Evolutionary conservation across 1,140 invertebrate genomes (phyloP).

Genomic region (Drosophila seguyi): DNA sequence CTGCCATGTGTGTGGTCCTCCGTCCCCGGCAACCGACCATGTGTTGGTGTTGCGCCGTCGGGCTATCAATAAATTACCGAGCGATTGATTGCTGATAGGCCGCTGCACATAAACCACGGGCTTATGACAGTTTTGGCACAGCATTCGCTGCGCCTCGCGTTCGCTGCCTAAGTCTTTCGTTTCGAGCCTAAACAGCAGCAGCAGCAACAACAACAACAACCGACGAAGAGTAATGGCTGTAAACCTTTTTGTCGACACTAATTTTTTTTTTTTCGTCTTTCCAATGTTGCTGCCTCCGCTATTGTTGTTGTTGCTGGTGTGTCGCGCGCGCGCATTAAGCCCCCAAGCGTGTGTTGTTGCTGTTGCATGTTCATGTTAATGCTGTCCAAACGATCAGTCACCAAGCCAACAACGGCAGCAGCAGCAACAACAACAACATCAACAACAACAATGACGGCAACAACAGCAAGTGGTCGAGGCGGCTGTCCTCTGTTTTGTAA

Average conservation of each 20-base stretch:
- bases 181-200: conserved; percentile 67
- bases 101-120: conserved; percentile 71
- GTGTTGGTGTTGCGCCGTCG: conserved; percentile 42
- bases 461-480: conserved; percentile 40
- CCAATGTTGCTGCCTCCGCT: conserved; percentile 42
- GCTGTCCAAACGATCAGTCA: conserved; percentile 81
- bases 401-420: conserved; percentile 42
- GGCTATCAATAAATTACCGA: conserved; percentile 74
- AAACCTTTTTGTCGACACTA: conserved; percentile 84
- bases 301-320: conserved; percentile 45
- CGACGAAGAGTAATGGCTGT: conserved; percentile 81
- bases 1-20: conserved; percentile 50
- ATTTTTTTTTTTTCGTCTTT: conserved; percentile 71
- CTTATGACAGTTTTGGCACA: conserved; percentile 83
- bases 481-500: conserved; percentile 84
- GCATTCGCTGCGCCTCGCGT: conserved; percentile 40
- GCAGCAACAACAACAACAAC: conserved; percentile 14
- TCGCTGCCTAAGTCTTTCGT: conserved; percentile 84
- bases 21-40: conserved; percentile 18
- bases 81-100: conserved; percentile 80
- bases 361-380: conserved; percentile 80
- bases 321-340: conserved; percentile 76
- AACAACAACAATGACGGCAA: conserved; percentile 11
- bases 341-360: conserved; percentile 66
- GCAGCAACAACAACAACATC: conserved; percentile 2